Conservation (phyloP, 2,113 vertebrate species). For the Sceloporus tristichus region DNA sequence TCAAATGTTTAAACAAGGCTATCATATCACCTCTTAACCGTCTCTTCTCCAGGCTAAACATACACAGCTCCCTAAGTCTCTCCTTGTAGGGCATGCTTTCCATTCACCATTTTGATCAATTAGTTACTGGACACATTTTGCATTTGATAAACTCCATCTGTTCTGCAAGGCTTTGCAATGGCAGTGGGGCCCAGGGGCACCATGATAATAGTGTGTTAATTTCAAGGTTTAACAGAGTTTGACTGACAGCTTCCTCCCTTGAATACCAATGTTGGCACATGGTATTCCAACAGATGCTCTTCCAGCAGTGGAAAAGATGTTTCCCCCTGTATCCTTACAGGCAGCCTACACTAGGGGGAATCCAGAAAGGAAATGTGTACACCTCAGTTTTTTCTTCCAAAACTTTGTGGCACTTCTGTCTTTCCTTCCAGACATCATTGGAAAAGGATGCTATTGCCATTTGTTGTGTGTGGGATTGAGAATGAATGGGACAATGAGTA, state of each 20-base stretch:
- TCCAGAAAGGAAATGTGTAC: conserved; percentile 19
- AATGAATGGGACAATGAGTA: conserved; percentile 20
- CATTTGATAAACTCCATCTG: conserved; percentile 24
- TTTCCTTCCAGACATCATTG: neutral
- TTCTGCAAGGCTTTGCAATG: neutral
- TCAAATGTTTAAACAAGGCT: no score
- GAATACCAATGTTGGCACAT: neutral
- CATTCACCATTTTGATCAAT: neutral
- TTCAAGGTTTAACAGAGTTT: conserved; percentile 9
- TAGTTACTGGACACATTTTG: neutral
- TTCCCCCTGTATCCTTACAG: neutral
- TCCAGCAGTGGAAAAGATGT: neutral
- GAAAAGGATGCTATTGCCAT: conserved; percentile 8
- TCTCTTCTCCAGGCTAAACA: no score
- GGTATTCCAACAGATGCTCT: neutral
- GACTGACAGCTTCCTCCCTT: conserved; percentile 13
- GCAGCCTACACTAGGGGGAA: conserved; percentile 24
- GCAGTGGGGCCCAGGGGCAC: neutral
- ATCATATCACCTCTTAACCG: no score
- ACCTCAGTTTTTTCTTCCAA: conserved; percentile 31
- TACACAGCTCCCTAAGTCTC: no score
- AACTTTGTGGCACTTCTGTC: conserved; percentile 46
- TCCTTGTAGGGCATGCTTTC: no score
- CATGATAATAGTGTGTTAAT: neutral
- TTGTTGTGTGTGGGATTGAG: neutral